Base-by-base conservation (phyloP, 2,888 invertebrate genomes). In the Uloborus plumipes region DNA sequence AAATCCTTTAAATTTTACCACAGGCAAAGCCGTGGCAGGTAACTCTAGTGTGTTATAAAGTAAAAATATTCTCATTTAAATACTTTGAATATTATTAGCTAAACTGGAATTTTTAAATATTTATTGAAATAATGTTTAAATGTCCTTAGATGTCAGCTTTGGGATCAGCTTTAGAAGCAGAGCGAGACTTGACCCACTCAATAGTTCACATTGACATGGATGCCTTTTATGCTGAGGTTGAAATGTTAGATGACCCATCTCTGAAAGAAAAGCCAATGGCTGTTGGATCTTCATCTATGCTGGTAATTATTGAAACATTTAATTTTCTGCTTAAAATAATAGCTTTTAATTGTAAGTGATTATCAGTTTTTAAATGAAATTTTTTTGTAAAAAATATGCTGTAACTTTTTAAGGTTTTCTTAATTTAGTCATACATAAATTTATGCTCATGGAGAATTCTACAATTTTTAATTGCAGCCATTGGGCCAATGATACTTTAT, bases 121-220 rank as follows among this genome's bases (percentile, higher is more conserved):
- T 39, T 11, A 39, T 39, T 39, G 6, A 39, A 39, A 7, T 7
- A 39, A 39, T 39, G 39, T 39, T 39, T 3, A 39, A 39, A 39
- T 39, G 39, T 39, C 11, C 9, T 39, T 86, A 91, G 91, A 90
- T 90, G 86, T 90, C 91, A 84, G 85, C 85, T 31, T 78, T 90
- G 31, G 86, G 90, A 49, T 86, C 85, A 50, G 86, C 87, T 22
- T 87, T 91, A 71, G 91, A 91, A 85, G 65, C 84, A 13, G 79
- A 84, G 11, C 87, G 91, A 74, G 89, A 91, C 86, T 87, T 92
- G 58, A 88, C 87, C 77, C 88, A 88, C 22, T 89, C 88, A 6
- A 89, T 91, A 67, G 91, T 92, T 7, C 92, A 92, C 86, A 88
- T 92, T 59, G 92, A 92, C 87, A 92, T 92, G 92, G 92, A 92